Evolutionary conservation across 2,888 invertebrate genomes (phyloP).

Genomic region (Rotaria macrura): DNA sequence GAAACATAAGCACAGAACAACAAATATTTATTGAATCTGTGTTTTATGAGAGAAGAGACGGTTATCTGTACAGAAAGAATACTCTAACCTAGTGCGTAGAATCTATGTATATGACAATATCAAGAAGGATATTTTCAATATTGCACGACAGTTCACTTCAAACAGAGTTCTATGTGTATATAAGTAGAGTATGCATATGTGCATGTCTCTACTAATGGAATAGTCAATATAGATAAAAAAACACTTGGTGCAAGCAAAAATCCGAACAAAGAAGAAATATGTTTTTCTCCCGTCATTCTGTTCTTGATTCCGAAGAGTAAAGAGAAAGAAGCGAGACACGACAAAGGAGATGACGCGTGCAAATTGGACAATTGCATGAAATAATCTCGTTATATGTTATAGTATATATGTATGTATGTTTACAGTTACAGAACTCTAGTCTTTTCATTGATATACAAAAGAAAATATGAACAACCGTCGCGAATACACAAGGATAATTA

Average conservation of each 20-base stretch:
- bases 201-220: not conserved
- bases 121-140: not conserved
- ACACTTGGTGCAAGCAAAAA: not conserved
- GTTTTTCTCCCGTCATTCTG: not conserved
- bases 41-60: not conserved
- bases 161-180: not conserved
- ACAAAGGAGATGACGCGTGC: constrained; percentile 8
- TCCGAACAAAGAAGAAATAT: not conserved
- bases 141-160: not conserved
- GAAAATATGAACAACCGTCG: not conserved
- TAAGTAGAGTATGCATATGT: not conserved
- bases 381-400: not conserved
- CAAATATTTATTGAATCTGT: not conserved
- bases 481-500: not conserved
- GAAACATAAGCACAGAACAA: not conserved
- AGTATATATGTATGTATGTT: not conserved
- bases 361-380: constrained; percentile 19
- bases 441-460: not conserved
- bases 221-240: constrained; percentile 2
- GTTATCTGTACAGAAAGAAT: not conserved
- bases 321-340: not conserved
- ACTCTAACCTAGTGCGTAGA: not conserved
- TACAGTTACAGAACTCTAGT: too few relatives aligned
- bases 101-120: not conserved
- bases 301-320: not conserved